Conservation (phyloP, 1,140 invertebrate genomes). For the Rhyzopertha dominica region DNA sequence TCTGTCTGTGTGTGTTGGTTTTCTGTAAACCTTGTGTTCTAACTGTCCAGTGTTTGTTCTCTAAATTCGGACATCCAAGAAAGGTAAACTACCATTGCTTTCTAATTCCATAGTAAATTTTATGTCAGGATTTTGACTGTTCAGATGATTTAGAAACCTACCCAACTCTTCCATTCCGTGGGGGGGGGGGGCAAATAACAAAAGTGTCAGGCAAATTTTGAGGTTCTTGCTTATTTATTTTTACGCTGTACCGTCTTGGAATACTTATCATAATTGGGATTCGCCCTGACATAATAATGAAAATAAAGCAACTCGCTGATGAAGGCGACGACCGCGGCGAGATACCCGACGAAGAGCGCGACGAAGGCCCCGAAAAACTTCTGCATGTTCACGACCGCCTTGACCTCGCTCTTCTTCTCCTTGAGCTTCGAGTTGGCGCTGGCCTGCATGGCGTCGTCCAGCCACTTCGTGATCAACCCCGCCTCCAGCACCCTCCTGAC, state of each 20-base stretch:
- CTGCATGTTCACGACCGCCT: constrained; percentile 67
- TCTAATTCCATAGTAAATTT: too few species aligned
- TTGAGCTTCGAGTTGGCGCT: constrained; percentile 37
- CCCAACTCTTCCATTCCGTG: too few species aligned
- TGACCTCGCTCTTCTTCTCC: constrained; percentile 49
- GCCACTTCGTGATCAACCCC: constrained; percentile 73
- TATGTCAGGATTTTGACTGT: too few species aligned
- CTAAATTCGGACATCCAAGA: too few species aligned
- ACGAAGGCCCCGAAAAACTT: constrained; percentile 74
- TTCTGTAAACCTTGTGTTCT: too few species aligned
- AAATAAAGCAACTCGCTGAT: constrained; percentile 62
- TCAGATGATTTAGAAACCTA: too few species aligned
- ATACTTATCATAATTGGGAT: constrained; percentile 69
- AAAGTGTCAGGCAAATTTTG: too few species aligned
- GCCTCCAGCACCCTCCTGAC: constrained; percentile 64
- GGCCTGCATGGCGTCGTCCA: constrained; percentile 62
- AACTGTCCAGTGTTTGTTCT: too few species aligned
- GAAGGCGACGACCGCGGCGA: constrained; percentile 53
- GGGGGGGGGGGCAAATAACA: too few species aligned
- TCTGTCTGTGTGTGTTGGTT: too few species aligned
- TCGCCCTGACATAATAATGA: constrained; percentile 54
- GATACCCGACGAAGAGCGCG: constrained; percentile 62
- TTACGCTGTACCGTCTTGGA: constrained; percentile 22
- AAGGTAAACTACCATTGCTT: too few species aligned
- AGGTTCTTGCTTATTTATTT: constrained; percentile 13